These are phyloP conservation scores for Chaetodon trifasciatus DNA, from an alignment of 2,797 vertebrate species.

Conservation along the genomic window DNA sequence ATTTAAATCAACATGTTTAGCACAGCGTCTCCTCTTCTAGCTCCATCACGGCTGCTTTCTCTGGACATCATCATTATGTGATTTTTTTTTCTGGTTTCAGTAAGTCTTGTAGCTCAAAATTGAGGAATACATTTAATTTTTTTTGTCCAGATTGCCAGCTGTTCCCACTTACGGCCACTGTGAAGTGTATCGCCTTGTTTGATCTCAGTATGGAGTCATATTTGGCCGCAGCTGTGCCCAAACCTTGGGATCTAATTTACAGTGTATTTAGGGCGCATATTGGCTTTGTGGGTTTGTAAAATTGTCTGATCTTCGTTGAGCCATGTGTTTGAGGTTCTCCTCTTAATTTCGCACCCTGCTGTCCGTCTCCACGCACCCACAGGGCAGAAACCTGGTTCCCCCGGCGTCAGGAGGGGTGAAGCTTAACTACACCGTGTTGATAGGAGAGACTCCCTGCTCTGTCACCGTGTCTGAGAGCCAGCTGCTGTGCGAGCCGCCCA, in stretches of 20 bases:
- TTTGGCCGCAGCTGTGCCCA: conserved; percentile 55
- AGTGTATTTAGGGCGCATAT: conserved; percentile 39
- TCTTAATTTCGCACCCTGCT: conserved; percentile 49
- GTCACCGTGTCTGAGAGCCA: conserved; percentile 98
- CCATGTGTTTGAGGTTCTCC: conserved; percentile 33
- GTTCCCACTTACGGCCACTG: conserved; percentile 31
- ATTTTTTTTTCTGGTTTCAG: not conserved
- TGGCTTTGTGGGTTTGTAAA: conserved; percentile 32
- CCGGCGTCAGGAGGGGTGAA: conserved; percentile 93
- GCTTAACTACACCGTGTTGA: conserved; percentile 97
- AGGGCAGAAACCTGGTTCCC: conserved; percentile 98
- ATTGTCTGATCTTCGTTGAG: conserved; percentile 43
- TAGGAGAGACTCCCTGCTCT: conserved; percentile 94
- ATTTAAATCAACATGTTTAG: not conserved
- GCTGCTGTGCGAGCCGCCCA: conserved; percentile 96
- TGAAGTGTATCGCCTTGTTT: conserved; percentile 48
- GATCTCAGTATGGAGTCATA: conserved; percentile 51
- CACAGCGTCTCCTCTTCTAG: not conserved
- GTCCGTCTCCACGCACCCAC: conserved; percentile 55
- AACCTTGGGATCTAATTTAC: conserved; percentile 48
- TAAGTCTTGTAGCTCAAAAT: not conserved
- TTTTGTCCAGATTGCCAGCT: conserved; percentile 47
- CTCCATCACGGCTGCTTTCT: not conserved
- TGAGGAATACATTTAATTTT: conserved; percentile 5
- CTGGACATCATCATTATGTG: not conserved